These are phyloP conservation scores for Malurus splendens DNA, from an alignment of 2,797 vertebrate species.

Conservation along the genomic window DNA sequence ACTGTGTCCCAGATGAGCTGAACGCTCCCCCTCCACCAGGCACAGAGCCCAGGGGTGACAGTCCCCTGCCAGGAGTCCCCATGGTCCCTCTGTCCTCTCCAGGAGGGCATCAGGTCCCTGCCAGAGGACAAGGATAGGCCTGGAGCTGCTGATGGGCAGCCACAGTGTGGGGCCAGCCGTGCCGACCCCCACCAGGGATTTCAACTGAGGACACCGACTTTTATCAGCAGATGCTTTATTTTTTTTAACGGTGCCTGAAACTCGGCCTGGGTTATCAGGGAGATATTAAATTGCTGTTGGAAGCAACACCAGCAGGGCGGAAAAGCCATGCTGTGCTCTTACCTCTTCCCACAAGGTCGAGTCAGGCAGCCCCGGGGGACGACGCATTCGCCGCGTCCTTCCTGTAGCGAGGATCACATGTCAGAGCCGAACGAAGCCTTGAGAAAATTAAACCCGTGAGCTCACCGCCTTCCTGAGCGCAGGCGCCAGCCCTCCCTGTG, in stretches of 20 bases:
- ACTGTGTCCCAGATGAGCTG: not conserved
- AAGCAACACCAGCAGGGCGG: conserved; percentile 9
- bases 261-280: not conserved
- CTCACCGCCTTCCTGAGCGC: conserved; percentile 12
- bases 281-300: conserved; percentile 51
- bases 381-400: not conserved
- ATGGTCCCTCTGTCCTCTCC: not conserved
- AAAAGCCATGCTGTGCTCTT: conserved; percentile 35
- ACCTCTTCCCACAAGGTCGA: conserved; percentile 55
- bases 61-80: rapidly evolving
- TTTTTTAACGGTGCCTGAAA: not conserved
- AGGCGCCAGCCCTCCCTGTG: not conserved
- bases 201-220: not conserved
- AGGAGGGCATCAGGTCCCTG: not conserved
- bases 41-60: not conserved
- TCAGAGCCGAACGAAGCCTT: conserved; percentile 4
- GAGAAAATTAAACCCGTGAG: conserved; percentile 50
- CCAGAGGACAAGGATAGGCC: not conserved
- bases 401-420: conserved; percentile 49
- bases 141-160: not conserved
- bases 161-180: rapidly evolving
- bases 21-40: rapidly evolving
- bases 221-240: not conserved
- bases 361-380: conserved; percentile 30
- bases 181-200: not conserved